Evolutionary conservation across 2,888 invertebrate species (phyloP), one percentile per base, ranked within the genome.

Genomic region (Malthinus flaveolus): DNA sequence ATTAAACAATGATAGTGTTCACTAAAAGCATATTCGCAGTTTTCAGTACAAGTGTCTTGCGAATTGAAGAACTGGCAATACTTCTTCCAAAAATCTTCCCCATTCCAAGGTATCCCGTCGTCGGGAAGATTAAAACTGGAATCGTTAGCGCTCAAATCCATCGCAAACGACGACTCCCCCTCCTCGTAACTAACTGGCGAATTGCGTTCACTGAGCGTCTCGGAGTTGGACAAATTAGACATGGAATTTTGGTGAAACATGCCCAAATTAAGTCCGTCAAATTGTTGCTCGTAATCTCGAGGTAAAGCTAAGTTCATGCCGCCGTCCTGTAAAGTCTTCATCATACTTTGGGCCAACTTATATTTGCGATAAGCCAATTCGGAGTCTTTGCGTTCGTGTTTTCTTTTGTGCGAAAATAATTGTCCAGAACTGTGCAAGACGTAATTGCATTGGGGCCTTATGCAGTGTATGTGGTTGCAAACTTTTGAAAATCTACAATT

Each of bases 401-500:
- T 97, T 54, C 97, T 87, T 80, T 97, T 97, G 79, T 98, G 98
- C 7, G 97, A 95, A 78, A 95, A 93, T 66, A 98, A 87, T 78
- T 98, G 97, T 49, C 96, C 95, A 74, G 95, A 95, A 33, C 96
- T 96, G 75, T 98, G 97, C 62, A 98, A 83, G 2, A 98, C 97
- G 77, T 97, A 97, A 77, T 90, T 92, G 81, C 98, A 98, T 60
- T 92, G 92, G 1, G 93, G 91, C 60, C 97, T 84, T 68, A 98
- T 97, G 81, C 98, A 98, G 80, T 98, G 98, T 67, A 97, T 98
- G 79, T 98, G 98, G 81, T 98, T 98, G 83, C 95, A 95, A 46
- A 95, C 92, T 58, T 91, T 87, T 35, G 96, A 96, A 79, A 96
- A 97, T 56, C 95, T 87, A 76, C 98, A 98, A 68, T 89, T 90